Conservation (phyloP, 2,888 invertebrate species). For the Spatulosminthurus flaviceps region DNA sequence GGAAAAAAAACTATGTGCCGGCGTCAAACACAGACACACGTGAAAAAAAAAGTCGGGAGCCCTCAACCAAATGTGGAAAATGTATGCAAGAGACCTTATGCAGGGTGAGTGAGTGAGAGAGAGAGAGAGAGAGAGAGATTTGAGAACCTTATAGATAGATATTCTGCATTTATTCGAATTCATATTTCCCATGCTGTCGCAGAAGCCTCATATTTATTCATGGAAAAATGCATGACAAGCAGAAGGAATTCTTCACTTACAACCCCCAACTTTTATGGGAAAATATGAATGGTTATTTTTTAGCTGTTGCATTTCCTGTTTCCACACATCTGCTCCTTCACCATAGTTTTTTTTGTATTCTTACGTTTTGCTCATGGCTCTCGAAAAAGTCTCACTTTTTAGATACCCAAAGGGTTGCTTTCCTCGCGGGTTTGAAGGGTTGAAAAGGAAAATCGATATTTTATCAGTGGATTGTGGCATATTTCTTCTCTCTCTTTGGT, state of each 20-base stretch:
- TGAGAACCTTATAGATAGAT: conserved; percentile 29
- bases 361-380: conserved; percentile 46
- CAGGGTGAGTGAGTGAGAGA: too few relatives aligned
- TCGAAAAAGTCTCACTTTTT: conserved; percentile 34
- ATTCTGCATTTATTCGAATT: conserved; percentile 44
- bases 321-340: conserved; percentile 54
- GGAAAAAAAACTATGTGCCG: conserved; percentile 35
- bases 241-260: conserved; percentile 48
- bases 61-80: conserved; percentile 43
- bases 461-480: conserved; percentile 47
- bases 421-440: conserved; percentile 52
- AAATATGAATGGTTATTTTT: conserved; percentile 56
- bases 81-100: conserved; percentile 22
- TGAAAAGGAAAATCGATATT: conserved; percentile 57
- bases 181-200: conserved; percentile 44
- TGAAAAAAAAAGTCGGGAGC: conserved; percentile 40
- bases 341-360: conserved; percentile 49
- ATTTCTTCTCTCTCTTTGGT: conserved; percentile 37
- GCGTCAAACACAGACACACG: conserved; percentile 34
- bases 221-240: conserved; percentile 54
- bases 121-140: too few relatives aligned
- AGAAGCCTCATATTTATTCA: conserved; percentile 52
- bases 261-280: conserved; percentile 53
- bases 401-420: conserved; percentile 39
- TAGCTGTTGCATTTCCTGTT: conserved; percentile 56